Conservation (phyloP, 2,113 vertebrate species). For the Mustelus asterias region DNA sequence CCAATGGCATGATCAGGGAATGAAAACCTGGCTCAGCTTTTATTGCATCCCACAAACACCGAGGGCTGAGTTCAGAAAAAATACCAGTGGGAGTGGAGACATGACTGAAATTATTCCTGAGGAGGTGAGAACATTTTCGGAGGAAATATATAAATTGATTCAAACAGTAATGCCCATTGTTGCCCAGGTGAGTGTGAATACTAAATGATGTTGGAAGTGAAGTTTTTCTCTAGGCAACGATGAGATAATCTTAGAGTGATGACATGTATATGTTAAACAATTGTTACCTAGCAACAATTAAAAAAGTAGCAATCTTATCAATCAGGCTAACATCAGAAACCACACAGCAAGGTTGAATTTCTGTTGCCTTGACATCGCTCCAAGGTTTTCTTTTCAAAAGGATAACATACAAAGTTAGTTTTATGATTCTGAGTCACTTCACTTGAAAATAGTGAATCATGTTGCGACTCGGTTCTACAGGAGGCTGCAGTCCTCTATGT, state of each 20-base stretch:
- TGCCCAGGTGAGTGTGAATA: not conserved
- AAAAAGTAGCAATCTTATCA: conserved; percentile 7
- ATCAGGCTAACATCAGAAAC: not conserved
- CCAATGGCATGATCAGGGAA: too few species aligned
- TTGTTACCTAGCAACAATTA: not conserved
- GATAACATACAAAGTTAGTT: not conserved
- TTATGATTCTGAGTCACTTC: not conserved
- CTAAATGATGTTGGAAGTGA: not conserved
- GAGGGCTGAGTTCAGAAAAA: not conserved
- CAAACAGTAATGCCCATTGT: not conserved
- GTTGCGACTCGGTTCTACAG: not conserved
- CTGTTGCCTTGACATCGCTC: not conserved
- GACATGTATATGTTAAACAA: not conserved
- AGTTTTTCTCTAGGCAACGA: not conserved
- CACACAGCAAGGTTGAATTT: not conserved
- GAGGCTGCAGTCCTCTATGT: not conserved
- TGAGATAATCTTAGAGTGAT: conserved; percentile 15
- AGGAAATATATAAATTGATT: not conserved
- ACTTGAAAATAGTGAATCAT: not conserved
- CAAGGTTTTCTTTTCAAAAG: conserved; percentile 5
- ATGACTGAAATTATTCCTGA: not conserved
- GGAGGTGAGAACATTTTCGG: not conserved
- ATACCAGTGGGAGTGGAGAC: not conserved
- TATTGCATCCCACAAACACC: not conserved
- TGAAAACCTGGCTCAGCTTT: not conserved